Percentiles rank a stretch among this genome's conserved stretches.
These are phyloP conservation scores for Entelurus aequoreus DNA, from an alignment of 2,113 vertebrate species.

Conservation along the genomic window DNA sequence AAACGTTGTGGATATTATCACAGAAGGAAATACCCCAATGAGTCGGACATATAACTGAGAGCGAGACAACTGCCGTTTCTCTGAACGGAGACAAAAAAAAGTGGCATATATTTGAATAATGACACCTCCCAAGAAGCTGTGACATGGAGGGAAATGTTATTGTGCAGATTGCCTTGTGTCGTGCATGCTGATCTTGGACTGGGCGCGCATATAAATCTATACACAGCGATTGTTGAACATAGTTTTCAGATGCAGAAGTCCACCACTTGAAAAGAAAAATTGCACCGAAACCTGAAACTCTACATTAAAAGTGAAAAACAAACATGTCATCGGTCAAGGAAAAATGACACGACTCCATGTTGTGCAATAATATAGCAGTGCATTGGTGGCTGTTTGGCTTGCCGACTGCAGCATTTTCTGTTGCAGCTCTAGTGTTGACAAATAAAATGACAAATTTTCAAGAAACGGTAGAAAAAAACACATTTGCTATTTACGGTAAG, in stretches of 20 bases:
- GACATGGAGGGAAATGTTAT: conserved; percentile 43
- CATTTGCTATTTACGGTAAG: conserved; percentile 5
- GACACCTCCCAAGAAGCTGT: conserved; percentile 28
- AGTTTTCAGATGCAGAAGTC: conserved; percentile 25
- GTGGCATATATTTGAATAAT: conserved; percentile 54
- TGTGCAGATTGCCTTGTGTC: conserved; percentile 35
- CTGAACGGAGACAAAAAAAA: conserved; percentile 35
- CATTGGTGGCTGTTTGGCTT: conserved; percentile 24
- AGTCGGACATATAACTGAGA: conserved; percentile 8
- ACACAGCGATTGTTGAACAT: conserved; percentile 16
- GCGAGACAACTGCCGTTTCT: conserved; percentile 20
- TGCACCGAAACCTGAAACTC: conserved; percentile 27
- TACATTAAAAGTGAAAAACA: conserved; percentile 51
- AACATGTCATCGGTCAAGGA: conserved; percentile 47
- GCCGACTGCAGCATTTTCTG: conserved; percentile 4
- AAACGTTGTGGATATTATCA: neutral
- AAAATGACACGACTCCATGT: conserved; percentile 38
- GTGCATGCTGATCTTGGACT: conserved; percentile 50
- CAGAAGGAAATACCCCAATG: conserved; percentile 20
- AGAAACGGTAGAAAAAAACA: conserved; percentile 8
- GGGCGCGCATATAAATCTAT: conserved; percentile 35
- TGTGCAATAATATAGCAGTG: conserved; percentile 35
- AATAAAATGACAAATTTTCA: conserved; percentile 1
- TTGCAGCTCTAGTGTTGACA: conserved; percentile 1
- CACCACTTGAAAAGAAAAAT: conserved; percentile 37